These are phyloP conservation scores for Lamprologus callipterus DNA, from an alignment of 2,113 vertebrate genomes.

Conservation along the genomic window DNA sequence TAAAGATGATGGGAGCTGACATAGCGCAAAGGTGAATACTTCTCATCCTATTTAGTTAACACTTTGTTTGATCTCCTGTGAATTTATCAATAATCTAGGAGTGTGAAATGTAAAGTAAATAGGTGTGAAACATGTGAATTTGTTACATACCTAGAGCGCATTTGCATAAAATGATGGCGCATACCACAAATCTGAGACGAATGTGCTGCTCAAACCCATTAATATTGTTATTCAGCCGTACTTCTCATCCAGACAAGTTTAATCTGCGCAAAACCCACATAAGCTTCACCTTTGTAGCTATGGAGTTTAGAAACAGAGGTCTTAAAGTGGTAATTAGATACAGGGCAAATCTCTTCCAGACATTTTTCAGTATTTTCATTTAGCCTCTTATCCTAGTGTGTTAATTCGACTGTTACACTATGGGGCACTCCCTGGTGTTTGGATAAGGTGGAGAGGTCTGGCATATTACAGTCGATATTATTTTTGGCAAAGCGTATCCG, in stretches of 20 bases:
- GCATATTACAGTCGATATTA: slow-evolving; percentile 1
- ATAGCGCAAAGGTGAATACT: slow-evolving; percentile 20
- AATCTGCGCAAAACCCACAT: not conserved
- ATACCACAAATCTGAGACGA: not conserved
- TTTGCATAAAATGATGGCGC: not conserved
- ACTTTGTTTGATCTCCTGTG: not conserved
- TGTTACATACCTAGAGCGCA: not conserved
- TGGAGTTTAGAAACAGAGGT: not conserved
- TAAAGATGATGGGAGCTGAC: not conserved
- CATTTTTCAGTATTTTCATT: slow-evolving; percentile 29
- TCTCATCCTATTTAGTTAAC: slow-evolving; percentile 32
- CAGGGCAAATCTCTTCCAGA: not conserved
- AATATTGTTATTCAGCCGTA: not conserved
- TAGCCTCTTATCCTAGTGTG: slow-evolving; percentile 27
- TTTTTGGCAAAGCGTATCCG: slow-evolving; percentile 18
- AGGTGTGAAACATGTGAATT: not conserved
- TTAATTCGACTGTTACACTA: slow-evolving; percentile 30
- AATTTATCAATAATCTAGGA: slow-evolving; percentile 6
- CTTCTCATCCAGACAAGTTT: not conserved
- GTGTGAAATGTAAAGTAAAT: not conserved
- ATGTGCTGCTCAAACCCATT: not conserved
- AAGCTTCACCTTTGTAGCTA: not conserved
- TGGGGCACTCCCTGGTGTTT: slow-evolving; percentile 7
- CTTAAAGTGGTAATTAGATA: not conserved
- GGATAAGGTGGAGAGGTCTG: slow-evolving; percentile 12